These are phyloP conservation scores for Drosophila crucigera DNA, from an alignment of 2,888 invertebrate genomes.

Conservation along the genomic window DNA sequence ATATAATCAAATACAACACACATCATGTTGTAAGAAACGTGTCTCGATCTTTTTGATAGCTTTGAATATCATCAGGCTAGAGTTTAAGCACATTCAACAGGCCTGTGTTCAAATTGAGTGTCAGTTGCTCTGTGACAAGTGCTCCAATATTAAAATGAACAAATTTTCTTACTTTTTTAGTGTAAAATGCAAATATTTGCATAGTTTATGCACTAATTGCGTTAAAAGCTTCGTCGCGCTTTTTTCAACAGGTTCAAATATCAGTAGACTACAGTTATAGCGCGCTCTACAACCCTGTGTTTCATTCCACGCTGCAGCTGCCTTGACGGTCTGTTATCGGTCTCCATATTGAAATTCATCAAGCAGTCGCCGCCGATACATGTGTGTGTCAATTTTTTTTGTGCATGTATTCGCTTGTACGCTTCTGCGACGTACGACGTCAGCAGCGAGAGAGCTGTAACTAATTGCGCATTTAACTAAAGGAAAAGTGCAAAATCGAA, in stretches of 20 bases:
- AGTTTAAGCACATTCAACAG: not conserved
- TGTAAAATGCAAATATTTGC: not conserved
- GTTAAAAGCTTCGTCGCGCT: not conserved
- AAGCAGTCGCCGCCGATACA: slow-evolving; percentile 38
- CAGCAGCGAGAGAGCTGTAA: slow-evolving; percentile 32
- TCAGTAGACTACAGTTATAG: slow-evolving; percentile 36
- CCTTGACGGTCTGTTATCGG: slow-evolving; percentile 51
- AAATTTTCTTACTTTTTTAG: not conserved
- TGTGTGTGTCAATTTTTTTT: slow-evolving; percentile 22
- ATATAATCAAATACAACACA: no score
- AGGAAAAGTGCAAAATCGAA: slow-evolving; percentile 22
- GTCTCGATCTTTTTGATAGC: not conserved
- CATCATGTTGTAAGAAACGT: no score
- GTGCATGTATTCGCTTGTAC: slow-evolving; percentile 32
- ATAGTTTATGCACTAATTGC: not conserved
- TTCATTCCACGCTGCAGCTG: slow-evolving; percentile 50
- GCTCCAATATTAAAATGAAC: not conserved
- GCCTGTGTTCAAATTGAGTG: not conserved
- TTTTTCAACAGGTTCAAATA: slow-evolving; percentile 22
- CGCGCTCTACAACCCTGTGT: slow-evolving; percentile 61
- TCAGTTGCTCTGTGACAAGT: not conserved
- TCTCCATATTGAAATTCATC: slow-evolving; percentile 59
- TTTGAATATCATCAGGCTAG: not conserved
- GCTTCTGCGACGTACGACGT: slow-evolving; percentile 36
- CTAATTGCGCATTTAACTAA: slow-evolving; percentile 31